Conservation (phyloP, 2,888 invertebrate species). For the Lithophane leautieri region DNA sequence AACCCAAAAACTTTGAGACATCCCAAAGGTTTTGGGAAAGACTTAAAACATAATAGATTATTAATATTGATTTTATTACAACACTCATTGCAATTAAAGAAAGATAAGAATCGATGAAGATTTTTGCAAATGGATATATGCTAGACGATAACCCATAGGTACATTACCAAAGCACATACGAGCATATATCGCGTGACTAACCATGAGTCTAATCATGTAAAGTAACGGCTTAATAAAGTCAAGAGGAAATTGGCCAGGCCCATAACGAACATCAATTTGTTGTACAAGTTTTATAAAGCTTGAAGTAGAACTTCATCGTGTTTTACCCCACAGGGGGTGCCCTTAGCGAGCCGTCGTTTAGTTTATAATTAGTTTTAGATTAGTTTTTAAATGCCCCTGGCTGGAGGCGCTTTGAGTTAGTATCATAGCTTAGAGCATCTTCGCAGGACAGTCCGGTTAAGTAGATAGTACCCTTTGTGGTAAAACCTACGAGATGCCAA, state of each 20-base stretch:
- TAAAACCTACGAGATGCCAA: too few species aligned
- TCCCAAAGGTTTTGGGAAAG: background rate
- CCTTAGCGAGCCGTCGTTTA: too few species aligned
- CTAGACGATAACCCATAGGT: too few species aligned
- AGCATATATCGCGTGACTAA: conserved; percentile 69
- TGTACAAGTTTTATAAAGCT: background rate
- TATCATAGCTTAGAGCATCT: too few species aligned
- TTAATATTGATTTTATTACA: background rate
- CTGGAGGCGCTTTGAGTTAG: too few species aligned
- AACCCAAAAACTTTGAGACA: background rate
- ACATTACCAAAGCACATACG: too few species aligned
- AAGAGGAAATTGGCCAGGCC: conserved; percentile 74
- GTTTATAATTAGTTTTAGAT: too few species aligned
- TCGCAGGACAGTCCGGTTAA: too few species aligned
- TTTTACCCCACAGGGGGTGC: too few species aligned
- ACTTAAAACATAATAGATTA: background rate
- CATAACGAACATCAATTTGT: conserved; percentile 30
- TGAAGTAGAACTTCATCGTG: background rate
- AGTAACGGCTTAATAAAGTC: conserved; percentile 72
- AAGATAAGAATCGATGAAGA: background rate
- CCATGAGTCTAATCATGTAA: conserved; percentile 66
- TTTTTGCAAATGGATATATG: background rate
- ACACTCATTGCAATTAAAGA: background rate
- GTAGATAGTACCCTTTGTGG: too few species aligned
- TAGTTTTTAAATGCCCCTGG: too few species aligned